These are phyloP conservation scores for Neuroscelio doddi DNA, from an alignment of 2,888 invertebrate genomes.

Conservation along the genomic window DNA sequence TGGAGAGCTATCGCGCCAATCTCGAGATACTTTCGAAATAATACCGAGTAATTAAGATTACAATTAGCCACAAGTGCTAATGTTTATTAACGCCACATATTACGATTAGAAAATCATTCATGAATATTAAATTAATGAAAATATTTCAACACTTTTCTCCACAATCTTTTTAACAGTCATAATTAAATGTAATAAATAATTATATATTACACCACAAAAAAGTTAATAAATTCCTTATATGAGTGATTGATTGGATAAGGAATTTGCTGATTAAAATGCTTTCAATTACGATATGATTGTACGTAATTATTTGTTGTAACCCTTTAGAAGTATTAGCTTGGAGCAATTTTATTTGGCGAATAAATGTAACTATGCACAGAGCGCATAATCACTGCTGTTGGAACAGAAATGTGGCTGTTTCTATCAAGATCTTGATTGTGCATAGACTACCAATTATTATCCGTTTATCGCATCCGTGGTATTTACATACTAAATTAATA, in stretches of 20 bases:
- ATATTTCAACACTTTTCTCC: no score
- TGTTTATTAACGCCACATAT: constrained; percentile 42
- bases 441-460: constrained; percentile 37
- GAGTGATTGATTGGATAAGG: no score
- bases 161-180: no score
- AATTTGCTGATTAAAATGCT: no score
- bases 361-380: background rate
- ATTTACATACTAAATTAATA: constrained; percentile 42
- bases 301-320: no score
- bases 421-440: constrained; percentile 36
- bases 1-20: constrained; percentile 42
- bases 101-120: no score
- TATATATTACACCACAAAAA: no score
- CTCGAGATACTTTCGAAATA: constrained; percentile 48
- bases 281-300: no score
- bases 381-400: constrained; percentile 30
- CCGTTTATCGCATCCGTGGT: constrained; percentile 22
- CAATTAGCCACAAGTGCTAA: constrained; percentile 46
- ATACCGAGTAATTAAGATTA: constrained; percentile 45
- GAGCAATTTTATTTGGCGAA: background rate
- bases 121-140: no score
- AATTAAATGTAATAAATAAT: no score
- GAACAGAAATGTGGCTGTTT: constrained; percentile 29
- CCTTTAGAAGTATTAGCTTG: no score
- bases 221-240: no score